Percentiles rank a stretch among this genome's conserved stretches.
Evolutionary conservation across 2,888 invertebrate species (phyloP).

Genomic region (Hedya salicella): DNA sequence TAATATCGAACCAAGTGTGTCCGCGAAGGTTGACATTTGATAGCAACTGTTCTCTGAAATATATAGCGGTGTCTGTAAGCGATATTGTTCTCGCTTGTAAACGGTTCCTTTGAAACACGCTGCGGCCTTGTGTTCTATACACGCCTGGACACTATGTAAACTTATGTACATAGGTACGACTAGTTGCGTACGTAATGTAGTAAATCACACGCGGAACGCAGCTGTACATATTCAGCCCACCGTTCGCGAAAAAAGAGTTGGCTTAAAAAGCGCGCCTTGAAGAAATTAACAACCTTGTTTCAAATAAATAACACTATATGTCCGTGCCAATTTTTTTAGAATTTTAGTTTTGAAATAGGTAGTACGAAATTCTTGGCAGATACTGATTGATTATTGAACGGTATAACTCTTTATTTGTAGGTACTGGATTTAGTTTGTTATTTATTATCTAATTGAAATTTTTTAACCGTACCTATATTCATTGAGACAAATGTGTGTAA

Average conservation of each 20-base stretch:
- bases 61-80: conserved; percentile 40
- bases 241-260: conserved; percentile 60
- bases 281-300: conserved; percentile 63
- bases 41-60: conserved; percentile 43
- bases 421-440: no score
- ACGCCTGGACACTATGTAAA: conserved; percentile 39
- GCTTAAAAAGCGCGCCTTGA: conserved; percentile 59
- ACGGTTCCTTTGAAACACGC: conserved; percentile 57
- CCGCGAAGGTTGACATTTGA: conserved; percentile 42
- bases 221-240: conserved; percentile 73
- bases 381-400: background rate
- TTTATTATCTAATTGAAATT: no score
- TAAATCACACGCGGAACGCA: conserved; percentile 67
- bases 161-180: conserved; percentile 28
- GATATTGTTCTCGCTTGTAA: conserved; percentile 43
- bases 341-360: conserved; percentile 16
- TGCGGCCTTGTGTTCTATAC: conserved; percentile 65
- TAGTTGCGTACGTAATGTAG: conserved; percentile 46
- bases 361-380: background rate
- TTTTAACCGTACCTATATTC: no score
- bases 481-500: no score
- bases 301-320: conserved; percentile 56
- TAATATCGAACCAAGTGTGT: conserved; percentile 33
- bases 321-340: conserved; percentile 58
- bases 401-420: background rate